A percentile compares a stretch with the other conserved stretches of the same genome.
phyloP scores from a whole-genome alignment of 2,797 vertebrate species.

The Spea hammondii region DNA sequence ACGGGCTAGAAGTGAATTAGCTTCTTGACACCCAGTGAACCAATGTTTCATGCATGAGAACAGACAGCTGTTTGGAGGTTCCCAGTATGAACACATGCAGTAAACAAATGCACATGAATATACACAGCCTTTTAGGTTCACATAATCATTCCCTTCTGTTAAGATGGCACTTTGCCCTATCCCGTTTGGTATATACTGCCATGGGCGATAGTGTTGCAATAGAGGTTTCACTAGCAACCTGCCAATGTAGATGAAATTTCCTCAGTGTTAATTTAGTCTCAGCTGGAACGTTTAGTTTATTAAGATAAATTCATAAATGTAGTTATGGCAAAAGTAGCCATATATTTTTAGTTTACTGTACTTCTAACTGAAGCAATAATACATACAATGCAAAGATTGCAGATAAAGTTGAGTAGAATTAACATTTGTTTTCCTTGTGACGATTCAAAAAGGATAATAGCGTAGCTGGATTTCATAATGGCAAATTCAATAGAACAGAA shows the following conservation, averaged over 20 bases:
- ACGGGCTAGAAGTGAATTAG: constrained; percentile 25
- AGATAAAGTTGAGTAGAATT: no score
- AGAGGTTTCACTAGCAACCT: constrained; percentile 32
- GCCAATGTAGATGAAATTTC: background rate
- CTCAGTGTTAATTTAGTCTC: constrained; percentile 6
- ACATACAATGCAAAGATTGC: no score
- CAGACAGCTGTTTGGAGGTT: background rate
- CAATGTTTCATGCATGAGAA: constrained; percentile 32
- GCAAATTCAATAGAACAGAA: no score
- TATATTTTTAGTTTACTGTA: no score
- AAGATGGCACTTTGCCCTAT: constrained; percentile 42
- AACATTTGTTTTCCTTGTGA: no score
- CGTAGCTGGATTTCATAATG: no score
- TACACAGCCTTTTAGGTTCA: background rate
- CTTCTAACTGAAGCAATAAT: no score
- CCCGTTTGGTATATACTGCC: constrained; percentile 54
- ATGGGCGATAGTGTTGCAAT: background rate
- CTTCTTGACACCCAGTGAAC: constrained; percentile 44
- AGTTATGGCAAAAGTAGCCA: no score
- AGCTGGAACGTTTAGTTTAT: background rate
- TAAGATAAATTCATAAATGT: background rate
- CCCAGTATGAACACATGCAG: background rate
- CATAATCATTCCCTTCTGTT: constrained; percentile 47
- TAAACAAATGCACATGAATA: constrained; percentile 38
- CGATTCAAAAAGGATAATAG: no score